phyloP scores from a whole-genome alignment of 2,113 vertebrate species.

The Phaetusa simplex region DNA sequence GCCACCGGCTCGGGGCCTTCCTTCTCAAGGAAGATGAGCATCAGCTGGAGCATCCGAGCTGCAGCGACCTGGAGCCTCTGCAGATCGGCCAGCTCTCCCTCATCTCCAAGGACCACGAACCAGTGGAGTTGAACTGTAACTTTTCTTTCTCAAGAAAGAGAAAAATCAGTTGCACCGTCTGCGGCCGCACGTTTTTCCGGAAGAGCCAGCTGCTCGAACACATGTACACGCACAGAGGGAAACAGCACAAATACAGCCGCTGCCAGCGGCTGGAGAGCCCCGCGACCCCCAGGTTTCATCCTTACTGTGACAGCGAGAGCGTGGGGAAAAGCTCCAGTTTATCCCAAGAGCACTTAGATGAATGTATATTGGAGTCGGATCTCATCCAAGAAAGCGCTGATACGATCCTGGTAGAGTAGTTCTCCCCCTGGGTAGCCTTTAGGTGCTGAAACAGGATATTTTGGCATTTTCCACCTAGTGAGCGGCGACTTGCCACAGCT shows the following conservation, averaged over 20 bases:
- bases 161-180: conserved; percentile 89
- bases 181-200: conserved; percentile 86
- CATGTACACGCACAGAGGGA: conserved; percentile 91
- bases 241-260: conserved; percentile 81
- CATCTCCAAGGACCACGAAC: conserved; percentile 82
- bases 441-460: neutral
- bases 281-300: conserved; percentile 78
- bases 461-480: neutral
- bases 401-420: conserved; percentile 83
- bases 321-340: conserved; percentile 71
- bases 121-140: conserved; percentile 84
- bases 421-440: neutral
- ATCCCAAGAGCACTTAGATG: conserved; percentile 85
- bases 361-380: conserved; percentile 87
- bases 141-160: conserved; percentile 88
- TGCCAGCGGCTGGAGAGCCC: conserved; percentile 83
- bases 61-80: conserved; percentile 80
- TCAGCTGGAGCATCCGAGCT: conserved; percentile 68
- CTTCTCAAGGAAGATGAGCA: conserved; percentile 68
- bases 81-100: conserved; percentile 84
- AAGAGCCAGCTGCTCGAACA: conserved; percentile 94
- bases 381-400: conserved; percentile 88
- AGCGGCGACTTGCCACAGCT: neutral
- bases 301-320: conserved; percentile 75
- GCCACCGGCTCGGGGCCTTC: conserved; percentile 68